Evolutionary conservation across 2,797 vertebrate species (phyloP).

Genomic region (Notolabrus celidotus): DNA sequence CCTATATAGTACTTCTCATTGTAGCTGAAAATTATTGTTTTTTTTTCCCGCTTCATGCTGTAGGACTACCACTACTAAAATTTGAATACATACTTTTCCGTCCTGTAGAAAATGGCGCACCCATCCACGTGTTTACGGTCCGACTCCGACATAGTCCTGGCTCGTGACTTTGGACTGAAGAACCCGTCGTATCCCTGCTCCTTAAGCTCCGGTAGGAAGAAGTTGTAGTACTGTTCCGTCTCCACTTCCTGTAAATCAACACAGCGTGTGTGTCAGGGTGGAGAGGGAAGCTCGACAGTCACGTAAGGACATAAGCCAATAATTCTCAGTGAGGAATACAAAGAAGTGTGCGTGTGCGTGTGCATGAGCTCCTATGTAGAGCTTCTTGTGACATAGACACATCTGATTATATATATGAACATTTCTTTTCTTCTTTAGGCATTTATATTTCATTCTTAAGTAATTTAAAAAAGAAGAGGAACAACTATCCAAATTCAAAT

Average conservation of each 20-base stretch:
- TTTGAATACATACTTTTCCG: slow-evolving; percentile 90
- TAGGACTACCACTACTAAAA: not conserved
- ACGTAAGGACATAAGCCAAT: not conserved
- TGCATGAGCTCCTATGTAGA: not conserved
- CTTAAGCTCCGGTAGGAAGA: slow-evolving; percentile 96
- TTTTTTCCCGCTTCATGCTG: too few relatives aligned
- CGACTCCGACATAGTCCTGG: slow-evolving; percentile 97
- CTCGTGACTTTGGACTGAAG: slow-evolving; percentile 98
- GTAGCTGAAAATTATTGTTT: too few relatives aligned
- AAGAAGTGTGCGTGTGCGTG: not conserved
- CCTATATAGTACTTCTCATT: too few relatives aligned
- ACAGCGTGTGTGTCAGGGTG: not conserved
- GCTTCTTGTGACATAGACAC: not conserved
- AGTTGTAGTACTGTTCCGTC: slow-evolving; percentile 97
- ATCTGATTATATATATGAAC: not conserved
- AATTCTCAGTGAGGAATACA: not conserved
- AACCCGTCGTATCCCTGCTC: slow-evolving; percentile 97
- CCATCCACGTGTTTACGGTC: slow-evolving; percentile 98
- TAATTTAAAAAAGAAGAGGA: too few relatives aligned
- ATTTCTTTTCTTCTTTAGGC: too few relatives aligned
- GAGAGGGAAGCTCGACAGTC: not conserved
- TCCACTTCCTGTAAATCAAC: slow-evolving; percentile 91
- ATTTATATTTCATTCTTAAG: too few relatives aligned
- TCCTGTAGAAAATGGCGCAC: slow-evolving; percentile 97
- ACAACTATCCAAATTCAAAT: too few relatives aligned